Evolutionary conservation across 2,113 vertebrate species (phyloP).

Genomic region (Triplophysa siluroides): DNA sequence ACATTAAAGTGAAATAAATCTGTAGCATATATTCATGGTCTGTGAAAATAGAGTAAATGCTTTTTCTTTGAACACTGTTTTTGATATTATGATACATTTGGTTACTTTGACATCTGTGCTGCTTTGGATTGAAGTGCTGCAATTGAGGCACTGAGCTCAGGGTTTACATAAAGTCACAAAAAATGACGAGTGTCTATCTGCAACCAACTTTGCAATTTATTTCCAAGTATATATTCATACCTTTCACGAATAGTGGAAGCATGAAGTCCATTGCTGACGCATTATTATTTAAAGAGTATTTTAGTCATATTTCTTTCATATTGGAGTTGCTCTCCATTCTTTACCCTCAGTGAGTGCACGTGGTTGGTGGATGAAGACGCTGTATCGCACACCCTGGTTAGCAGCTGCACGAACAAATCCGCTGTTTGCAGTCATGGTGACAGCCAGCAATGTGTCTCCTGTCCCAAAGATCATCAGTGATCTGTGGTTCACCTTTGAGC

Average conservation of each 20-base stretch:
- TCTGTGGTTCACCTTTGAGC: conserved; percentile 89
- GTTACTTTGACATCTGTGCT: conserved; percentile 27
- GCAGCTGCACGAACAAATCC: conserved; percentile 92
- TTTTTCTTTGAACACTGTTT: background rate
- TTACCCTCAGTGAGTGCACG: conserved; percentile 94
- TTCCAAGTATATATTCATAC: background rate
- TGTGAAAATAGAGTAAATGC: background rate
- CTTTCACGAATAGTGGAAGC: conserved; percentile 9
- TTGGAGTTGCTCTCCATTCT: conserved; percentile 82
- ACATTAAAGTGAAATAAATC: background rate
- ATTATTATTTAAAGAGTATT: conserved; percentile 11
- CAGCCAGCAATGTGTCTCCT: conserved; percentile 85
- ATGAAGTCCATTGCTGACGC: background rate
- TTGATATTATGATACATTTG: conserved; percentile 24
- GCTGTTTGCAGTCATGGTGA: conserved; percentile 96
- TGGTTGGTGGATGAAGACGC: conserved; percentile 93
- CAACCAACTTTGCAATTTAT: conserved; percentile 10
- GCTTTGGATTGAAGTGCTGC: background rate
- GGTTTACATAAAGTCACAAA: conserved; percentile 1
- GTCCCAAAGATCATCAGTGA: conserved; percentile 94
- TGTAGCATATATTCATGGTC: background rate
- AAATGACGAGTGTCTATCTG: conserved; percentile 26
- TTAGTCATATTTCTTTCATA: conserved; percentile 61
- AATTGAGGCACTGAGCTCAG: conserved; percentile 43
- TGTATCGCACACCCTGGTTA: conserved; percentile 94